Evolutionary conservation across 2,888 invertebrate genomes (phyloP).

Genomic region (Agriopis aurantiaria): DNA sequence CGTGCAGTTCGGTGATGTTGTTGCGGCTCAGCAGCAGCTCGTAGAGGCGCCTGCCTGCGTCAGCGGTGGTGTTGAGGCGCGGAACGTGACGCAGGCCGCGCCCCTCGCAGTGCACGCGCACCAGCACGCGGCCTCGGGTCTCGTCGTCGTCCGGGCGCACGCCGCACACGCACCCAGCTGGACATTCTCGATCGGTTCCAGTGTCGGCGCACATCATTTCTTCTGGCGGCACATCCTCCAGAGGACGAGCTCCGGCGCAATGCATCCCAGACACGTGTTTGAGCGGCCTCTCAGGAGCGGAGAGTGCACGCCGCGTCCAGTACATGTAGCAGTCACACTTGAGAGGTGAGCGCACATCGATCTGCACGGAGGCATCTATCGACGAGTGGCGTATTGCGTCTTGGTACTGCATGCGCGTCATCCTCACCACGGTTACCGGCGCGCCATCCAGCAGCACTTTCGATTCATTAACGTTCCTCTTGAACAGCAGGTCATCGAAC

Average conservation of each 20-base stretch:
- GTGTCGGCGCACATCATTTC: constrained; percentile 45
- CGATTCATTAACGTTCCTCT: constrained; percentile 11
- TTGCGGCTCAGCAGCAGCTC: constrained; percentile 43
- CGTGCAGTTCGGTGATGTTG: constrained; percentile 38
- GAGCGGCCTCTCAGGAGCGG: constrained; percentile 3
- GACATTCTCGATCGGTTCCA: constrained; percentile 10
- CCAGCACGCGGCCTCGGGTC: constrained; percentile 36
- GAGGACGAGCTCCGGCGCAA: constrained; percentile 9
- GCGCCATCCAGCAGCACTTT: constrained; percentile 5
- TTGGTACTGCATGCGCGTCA: background rate
- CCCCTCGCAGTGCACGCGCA: constrained; percentile 36
- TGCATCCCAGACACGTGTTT: constrained; percentile 10
- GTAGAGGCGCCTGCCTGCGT: constrained; percentile 20
- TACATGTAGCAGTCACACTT: constrained; percentile 44
- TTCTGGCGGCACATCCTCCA: constrained; percentile 39
- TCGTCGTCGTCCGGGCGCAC: constrained; percentile 25
- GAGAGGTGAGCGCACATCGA: constrained; percentile 15
- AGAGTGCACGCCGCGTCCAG: constrained; percentile 33
- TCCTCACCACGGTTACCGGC: constrained; percentile 12
- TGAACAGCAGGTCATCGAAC: constrained; percentile 34
- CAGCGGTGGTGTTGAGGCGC: constrained; percentile 19
- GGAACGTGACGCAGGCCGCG: constrained; percentile 36
- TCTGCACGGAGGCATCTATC: constrained; percentile 1
- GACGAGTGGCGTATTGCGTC: background rate
- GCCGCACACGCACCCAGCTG: constrained; percentile 27